Evolutionary conservation across 2,113 vertebrate species (phyloP).

Genomic region (Ranitomeya variabilis): DNA sequence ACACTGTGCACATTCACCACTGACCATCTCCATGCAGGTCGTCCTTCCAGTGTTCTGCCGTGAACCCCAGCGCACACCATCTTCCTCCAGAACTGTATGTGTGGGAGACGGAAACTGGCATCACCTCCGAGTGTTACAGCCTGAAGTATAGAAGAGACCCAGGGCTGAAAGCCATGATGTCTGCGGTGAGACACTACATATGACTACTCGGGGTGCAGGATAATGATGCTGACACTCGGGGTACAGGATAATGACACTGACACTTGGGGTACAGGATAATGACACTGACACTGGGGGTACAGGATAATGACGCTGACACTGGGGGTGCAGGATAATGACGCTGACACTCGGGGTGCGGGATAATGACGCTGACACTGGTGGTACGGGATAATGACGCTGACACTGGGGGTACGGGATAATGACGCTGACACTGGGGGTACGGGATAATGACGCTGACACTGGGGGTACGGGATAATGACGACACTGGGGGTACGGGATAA

Average conservation of each 20-base stretch:
- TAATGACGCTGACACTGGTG: not conserved
- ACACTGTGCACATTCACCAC: no score
- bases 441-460: no score
- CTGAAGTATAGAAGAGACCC: not conserved
- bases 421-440: not conserved
- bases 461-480: no score
- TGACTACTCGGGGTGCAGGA: not conserved
- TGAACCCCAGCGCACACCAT: not conserved
- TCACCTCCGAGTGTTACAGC: not conserved
- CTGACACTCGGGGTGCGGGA: not conserved
- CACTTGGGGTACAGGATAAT: not conserved
- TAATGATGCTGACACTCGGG: not conserved
- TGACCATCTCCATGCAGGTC: not conserved
- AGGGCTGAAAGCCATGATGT: not conserved
- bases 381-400: not conserved
- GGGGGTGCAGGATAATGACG: not conserved
- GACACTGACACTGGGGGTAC: not conserved
- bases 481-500: no score
- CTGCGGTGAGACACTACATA: conserved; percentile 1
- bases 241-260: not conserved
- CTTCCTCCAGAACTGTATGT: not conserved
- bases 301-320: not conserved
- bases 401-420: not conserved
- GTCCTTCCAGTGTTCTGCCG: not conserved
- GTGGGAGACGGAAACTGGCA: not conserved